These are phyloP conservation scores for Acheta domesticus DNA, from an alignment of 2,888 invertebrate genomes.

Conservation along the genomic window DNA sequence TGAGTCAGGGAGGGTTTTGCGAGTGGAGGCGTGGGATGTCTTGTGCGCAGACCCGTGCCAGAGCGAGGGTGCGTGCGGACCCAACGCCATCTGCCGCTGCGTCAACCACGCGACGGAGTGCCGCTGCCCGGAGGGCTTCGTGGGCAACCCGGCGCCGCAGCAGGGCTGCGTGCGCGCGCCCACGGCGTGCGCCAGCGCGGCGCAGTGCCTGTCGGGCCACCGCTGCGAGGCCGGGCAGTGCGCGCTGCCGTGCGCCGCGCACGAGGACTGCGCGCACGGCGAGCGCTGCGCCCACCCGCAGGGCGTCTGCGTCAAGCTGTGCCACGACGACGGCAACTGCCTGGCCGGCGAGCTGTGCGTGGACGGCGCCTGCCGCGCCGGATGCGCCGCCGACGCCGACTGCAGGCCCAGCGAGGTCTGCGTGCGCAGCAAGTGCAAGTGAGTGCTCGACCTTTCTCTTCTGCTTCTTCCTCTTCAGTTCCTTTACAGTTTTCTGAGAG, in stretches of 20 bases:
- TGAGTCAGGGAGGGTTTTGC: too few relatives aligned
- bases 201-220: conserved; percentile 73
- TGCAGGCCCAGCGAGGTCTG: conserved; percentile 78
- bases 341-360: conserved; percentile 84
- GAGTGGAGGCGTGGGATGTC: neutral
- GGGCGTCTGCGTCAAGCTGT: conserved; percentile 76
- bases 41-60: conserved; percentile 65
- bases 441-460: conserved; percentile 28
- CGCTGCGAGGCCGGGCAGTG: conserved; percentile 76
- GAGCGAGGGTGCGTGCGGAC: conserved; percentile 71
- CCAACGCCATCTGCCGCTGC: conserved; percentile 77
- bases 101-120: conserved; percentile 72
- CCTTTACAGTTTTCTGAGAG: neutral
- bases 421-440: conserved; percentile 64
- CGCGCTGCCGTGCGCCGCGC: conserved; percentile 71
- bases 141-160: conserved; percentile 81
- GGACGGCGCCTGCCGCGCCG: conserved; percentile 75
- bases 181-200: conserved; percentile 59
- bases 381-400: conserved; percentile 77
- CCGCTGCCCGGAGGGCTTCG: conserved; percentile 78
- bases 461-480: neutral
- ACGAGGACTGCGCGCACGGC: conserved; percentile 73
- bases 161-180: conserved; percentile 85
- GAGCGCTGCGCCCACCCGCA: conserved; percentile 74
- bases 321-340: conserved; percentile 86